Evolutionary conservation across 2,888 invertebrate species (phyloP), one percentile per base, ranked within the genome.

Genomic region (Drosophila phalerata): DNA sequence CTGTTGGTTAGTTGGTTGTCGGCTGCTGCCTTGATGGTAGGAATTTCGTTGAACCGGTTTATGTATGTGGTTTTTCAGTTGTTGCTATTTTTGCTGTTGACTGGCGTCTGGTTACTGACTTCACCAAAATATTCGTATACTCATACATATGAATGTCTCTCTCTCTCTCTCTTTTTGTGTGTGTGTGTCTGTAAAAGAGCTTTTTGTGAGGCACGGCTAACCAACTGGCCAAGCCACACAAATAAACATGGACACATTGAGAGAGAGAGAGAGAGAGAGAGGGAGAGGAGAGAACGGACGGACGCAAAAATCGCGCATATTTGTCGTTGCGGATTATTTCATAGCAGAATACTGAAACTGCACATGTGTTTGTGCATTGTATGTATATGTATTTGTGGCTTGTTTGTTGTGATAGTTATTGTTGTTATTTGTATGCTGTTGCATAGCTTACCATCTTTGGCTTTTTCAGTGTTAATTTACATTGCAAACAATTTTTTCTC

Each of bases 301-400:
- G 45, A 37, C 28, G 17, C 32, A 69, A 78, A 78, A 87, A 84
- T 84, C 84, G 88, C 89, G 82, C 85, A 84, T 84, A 87, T 84
- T 84, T 84, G 84, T 84, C 84, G 89, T 89, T 83, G 79, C 65
- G 88, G 89, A 84, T 84, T 89, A 89, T 84, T 84, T 84, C 89
- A 84, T 84, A 84, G 87, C 68, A 76, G 65, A 84, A 84, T 87
- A 84, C 84, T 81, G 48, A 61, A 45, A 57, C 34, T 67, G 47
- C 52, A 47, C 48, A 40, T 64, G 42, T 45, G 45, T 52, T 48
- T 34, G n/a, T 37, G 53, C 15, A 49, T 56, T n/a, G 17, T 55
- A 13, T 58, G 25, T 55, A 45, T 53, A 22, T 52, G 53, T 65
- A 32, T 62, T 58, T 64, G 53, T 67, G 63, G 47, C 48, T 43